Conservation (phyloP, 2,888 invertebrate genomes). For the Leptinotarsa peninsularis region DNA sequence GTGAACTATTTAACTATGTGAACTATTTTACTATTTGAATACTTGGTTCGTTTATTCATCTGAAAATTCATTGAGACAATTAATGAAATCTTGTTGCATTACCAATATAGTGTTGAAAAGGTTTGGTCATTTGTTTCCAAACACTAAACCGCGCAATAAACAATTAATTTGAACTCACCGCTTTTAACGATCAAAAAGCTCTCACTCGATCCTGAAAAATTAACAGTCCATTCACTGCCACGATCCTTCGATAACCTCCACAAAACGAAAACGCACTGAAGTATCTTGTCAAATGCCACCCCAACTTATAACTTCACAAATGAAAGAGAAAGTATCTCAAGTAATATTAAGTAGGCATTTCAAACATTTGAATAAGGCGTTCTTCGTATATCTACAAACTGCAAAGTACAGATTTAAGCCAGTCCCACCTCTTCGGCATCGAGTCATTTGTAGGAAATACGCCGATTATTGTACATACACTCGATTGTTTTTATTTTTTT, state of each 20-base stretch:
- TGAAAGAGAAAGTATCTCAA: slow-evolving; percentile 38
- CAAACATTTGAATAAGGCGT: slow-evolving; percentile 30
- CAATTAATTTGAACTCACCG: not conserved
- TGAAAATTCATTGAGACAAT: no score
- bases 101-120: no score
- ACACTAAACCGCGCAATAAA: no score
- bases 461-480: slow-evolving; percentile 27
- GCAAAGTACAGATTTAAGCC: slow-evolving; percentile 1
- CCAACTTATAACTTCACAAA: slow-evolving; percentile 40
- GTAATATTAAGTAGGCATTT: slow-evolving; percentile 32
- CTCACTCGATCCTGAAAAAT: not conserved
- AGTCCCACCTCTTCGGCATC: slow-evolving; percentile 26
- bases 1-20: no score
- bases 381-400: slow-evolving; percentile 26
- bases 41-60: no score
- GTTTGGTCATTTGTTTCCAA: no score
- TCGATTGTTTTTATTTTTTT: slow-evolving; percentile 25
- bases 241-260: slow-evolving; percentile 16
- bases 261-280: slow-evolving; percentile 33
- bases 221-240: not conserved
- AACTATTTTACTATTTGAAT: no score
- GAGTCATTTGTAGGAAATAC: slow-evolving; percentile 25
- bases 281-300: slow-evolving; percentile 28
- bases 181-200: not conserved
- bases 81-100: no score